Evolutionary conservation across 1,140 invertebrate species (phyloP).

Genomic region (Pissodes strobi): DNA sequence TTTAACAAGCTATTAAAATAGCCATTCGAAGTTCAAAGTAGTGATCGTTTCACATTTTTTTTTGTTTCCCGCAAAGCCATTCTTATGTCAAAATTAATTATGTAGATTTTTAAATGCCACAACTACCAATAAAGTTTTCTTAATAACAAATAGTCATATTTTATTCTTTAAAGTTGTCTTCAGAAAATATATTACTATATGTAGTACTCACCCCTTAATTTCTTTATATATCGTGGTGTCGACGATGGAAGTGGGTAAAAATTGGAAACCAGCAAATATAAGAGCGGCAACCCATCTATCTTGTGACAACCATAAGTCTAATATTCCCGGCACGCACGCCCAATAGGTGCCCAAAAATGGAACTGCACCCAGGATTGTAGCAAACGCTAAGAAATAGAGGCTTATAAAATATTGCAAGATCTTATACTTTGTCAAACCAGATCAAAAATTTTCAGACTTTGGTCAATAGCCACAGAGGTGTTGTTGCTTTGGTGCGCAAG

Average conservation of each 20-base stretch:
- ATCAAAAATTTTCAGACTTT: neutral
- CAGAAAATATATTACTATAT: no score
- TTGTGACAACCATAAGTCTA: slow-evolving; percentile 93
- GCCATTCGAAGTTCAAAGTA: no score
- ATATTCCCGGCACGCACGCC: slow-evolving; percentile 88
- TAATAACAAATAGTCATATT: no score
- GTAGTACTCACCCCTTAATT: slow-evolving; percentile 90
- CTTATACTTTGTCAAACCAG: neutral
- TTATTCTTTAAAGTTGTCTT: no score
- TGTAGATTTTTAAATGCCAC: no score
- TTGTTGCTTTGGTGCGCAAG: no score
- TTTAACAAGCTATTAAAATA: no score
- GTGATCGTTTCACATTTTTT: no score
- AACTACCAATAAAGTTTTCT: no score
- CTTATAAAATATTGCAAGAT: neutral
- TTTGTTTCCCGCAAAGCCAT: no score
- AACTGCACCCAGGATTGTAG: slow-evolving; percentile 89
- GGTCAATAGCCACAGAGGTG: no score
- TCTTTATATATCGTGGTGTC: slow-evolving; percentile 96
- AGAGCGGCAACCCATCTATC: slow-evolving; percentile 75
- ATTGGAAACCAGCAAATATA: slow-evolving; percentile 80
- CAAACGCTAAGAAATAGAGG: slow-evolving; percentile 67
- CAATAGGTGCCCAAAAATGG: slow-evolving; percentile 95
- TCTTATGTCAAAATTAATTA: no score
- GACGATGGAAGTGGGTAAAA: slow-evolving; percentile 87